Evolutionary conservation across 2,797 vertebrate species (phyloP).

Genomic region (Tachyglossus aculeatus): DNA sequence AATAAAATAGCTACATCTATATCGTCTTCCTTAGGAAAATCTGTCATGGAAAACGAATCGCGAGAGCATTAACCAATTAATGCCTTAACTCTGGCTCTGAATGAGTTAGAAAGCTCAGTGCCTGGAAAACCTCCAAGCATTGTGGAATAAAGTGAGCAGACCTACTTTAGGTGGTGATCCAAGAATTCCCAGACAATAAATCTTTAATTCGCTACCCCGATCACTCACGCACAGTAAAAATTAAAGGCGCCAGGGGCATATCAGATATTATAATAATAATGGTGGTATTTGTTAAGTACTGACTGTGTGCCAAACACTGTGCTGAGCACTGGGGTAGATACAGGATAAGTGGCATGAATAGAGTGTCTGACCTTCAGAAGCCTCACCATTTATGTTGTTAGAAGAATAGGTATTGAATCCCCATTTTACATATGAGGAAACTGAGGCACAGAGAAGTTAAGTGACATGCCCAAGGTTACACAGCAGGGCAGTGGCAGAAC

Average conservation of each 20-base stretch:
- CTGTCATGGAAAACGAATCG: conserved; percentile 57
- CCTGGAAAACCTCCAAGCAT: conserved; percentile 70
- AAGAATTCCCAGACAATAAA: conserved; percentile 73
- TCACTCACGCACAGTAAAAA: conserved; percentile 68
- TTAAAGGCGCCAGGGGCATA: conserved; percentile 68
- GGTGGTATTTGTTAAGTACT: no score
- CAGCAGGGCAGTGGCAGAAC: no score
- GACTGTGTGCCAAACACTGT: no score
- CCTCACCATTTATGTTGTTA: no score
- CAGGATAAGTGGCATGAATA: no score
- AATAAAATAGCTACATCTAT: conserved; percentile 33
- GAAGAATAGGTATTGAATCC: no score
- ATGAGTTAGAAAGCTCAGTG: conserved; percentile 55
- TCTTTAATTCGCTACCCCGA: conserved; percentile 73
- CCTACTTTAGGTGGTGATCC: conserved; percentile 71
- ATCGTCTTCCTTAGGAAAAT: conserved; percentile 51
- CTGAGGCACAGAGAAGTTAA: no score
- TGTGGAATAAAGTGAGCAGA: conserved; percentile 70
- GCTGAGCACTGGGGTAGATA: no score
- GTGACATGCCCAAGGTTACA: no score
- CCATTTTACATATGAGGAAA: no score
- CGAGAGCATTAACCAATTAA: conserved; percentile 68
- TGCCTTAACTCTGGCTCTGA: conserved; percentile 67
- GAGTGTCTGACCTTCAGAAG: no score
- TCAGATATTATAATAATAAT: conserved; percentile 39